phyloP scores from a whole-genome alignment of 2,797 vertebrate genomes.

The Acomys russatus region DNA sequence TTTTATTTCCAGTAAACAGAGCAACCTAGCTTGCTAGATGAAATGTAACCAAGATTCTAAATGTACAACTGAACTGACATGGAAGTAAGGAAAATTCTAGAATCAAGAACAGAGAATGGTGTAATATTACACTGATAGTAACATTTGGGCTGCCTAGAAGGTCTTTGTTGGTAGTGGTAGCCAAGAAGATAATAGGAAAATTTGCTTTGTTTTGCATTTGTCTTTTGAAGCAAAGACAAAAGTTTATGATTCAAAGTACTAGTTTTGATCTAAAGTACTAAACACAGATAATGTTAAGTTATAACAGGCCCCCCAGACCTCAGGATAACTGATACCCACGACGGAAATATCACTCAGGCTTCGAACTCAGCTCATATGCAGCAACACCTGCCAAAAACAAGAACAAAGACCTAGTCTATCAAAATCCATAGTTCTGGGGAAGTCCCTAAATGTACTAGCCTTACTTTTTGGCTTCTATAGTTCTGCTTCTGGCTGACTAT shows the following conservation, averaged over 20 bases:
- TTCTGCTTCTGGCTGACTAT: neutral
- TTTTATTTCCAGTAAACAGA: constrained; percentile 26
- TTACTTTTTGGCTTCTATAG: neutral
- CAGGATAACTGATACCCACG: neutral
- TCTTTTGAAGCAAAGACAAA: neutral
- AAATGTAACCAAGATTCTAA: constrained; percentile 45
- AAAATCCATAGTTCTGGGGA: neutral
- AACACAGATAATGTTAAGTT: neutral
- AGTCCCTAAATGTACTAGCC: neutral
- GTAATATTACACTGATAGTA: neutral
- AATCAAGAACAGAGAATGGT: neutral
- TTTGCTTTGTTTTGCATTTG: neutral
- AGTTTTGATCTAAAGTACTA: neutral
- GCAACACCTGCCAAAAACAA: neutral
- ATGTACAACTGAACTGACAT: neutral
- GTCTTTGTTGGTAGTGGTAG: neutral
- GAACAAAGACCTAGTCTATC: neutral
- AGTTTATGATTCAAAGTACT: neutral
- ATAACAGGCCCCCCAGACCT: neutral
- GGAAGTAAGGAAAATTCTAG: constrained; percentile 44
- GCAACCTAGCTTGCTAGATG: neutral
- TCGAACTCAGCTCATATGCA: neutral
- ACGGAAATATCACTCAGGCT: neutral
- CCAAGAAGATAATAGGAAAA: neutral
- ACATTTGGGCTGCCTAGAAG: neutral